Percentiles rank a stretch among this genome's conserved stretches.
phyloP scores from a whole-genome alignment of 2,888 invertebrate species.

The Acanthococcus lagerstroemiae region DNA sequence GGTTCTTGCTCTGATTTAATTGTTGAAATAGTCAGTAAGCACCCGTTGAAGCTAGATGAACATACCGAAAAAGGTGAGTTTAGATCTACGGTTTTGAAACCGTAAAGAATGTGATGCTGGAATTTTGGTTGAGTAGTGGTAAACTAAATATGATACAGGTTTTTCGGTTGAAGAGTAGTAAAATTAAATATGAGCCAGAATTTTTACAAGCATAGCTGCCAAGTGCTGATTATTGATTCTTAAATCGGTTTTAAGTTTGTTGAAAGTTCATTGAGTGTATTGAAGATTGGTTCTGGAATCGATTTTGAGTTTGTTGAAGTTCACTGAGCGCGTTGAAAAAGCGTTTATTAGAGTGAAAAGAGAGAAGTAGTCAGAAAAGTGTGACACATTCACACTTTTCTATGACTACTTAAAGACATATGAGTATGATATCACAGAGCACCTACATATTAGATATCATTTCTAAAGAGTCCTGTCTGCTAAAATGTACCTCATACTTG shows the following conservation, averaged over 20 bases:
- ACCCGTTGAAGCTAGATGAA: background rate
- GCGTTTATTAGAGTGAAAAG: too few species aligned
- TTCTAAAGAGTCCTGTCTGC: too few species aligned
- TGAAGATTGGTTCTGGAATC: too few species aligned
- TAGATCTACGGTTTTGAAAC: background rate
- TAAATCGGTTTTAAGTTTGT: background rate
- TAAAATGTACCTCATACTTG: too few species aligned
- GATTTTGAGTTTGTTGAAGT: too few species aligned
- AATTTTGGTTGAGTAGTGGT: background rate
- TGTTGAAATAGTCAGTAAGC: background rate
- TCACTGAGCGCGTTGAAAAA: too few species aligned
- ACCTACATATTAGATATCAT: too few species aligned
- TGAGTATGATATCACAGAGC: too few species aligned
- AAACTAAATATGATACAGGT: background rate
- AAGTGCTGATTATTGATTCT: background rate
- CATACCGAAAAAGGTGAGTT: background rate
- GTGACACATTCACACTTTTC: too few species aligned
- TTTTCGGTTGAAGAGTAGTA: background rate
- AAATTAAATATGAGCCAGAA: background rate
- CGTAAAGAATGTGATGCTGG: background rate
- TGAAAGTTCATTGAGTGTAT: too few species aligned
- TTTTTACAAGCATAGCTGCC: background rate
- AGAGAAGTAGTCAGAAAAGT: too few species aligned
- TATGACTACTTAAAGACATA: too few species aligned
- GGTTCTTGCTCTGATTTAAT: background rate